Evolutionary conservation across 2,113 vertebrate genomes (phyloP), one percentile per base, ranked within the genome.

Genomic region (Cygnus atratus): DNA sequence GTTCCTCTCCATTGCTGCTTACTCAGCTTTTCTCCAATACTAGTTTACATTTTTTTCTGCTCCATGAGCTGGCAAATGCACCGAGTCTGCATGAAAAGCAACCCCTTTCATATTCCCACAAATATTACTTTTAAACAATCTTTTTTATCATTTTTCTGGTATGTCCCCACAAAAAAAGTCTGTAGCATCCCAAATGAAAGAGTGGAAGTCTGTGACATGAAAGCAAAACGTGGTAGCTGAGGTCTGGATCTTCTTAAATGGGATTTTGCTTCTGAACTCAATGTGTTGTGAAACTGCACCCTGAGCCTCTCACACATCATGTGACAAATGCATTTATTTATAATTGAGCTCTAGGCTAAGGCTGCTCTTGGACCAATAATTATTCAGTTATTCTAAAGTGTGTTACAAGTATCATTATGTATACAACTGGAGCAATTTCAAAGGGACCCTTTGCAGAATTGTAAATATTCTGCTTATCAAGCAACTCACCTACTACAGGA

Each of bases 401-500:
- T 22, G 67, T 75, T 65, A 58, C 54, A 67, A 61, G 43, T 72
- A 92, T 44, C 58, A 72, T 87, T 79, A 76, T 8, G 28, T 19
- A n/a, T 54, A 78, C 24, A 82, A 21, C 17, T 44, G 48, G 31
- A 66, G 62, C 37, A 87, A 89, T 87, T 92, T 95, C 77, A 92
- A 86, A 84, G 77, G 41, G 26, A 61, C 33, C 18, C 21, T 95
- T 65, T 57, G 24, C 35, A 87, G 70, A 67, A 79, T 6, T 78
- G 39, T 58, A 92, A 95, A 79, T 67, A 93, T 79, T 68, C 81
- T 82, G 62, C 87, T 91, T 87, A 89, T 79, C 77, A 70, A 54
- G 66, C 48, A 79, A 87, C 63, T 95, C 71, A 89, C 87, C 77
- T 93, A 70, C 87, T 79, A 22, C 0, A 4, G 44, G 22, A 55